Evolutionary conservation across 1,140 invertebrate genomes (phyloP).

Genomic region (Holotrichia oblita): DNA sequence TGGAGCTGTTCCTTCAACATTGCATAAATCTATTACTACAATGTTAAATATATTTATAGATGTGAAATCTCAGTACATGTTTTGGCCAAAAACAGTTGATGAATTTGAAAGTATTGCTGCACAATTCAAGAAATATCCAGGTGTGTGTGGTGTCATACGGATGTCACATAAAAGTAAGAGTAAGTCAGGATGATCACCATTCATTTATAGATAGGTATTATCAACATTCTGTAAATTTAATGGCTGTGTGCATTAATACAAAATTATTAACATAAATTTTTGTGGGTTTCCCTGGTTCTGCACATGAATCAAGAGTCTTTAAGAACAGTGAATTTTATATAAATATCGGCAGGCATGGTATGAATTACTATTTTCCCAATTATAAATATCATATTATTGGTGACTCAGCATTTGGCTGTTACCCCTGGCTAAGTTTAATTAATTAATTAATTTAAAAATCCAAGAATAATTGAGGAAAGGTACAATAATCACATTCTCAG

Average conservation of each 20-base stretch:
- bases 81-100: background rate
- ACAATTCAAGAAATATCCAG: conserved; percentile 21
- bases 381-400: conserved; percentile 6
- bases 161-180: conserved; percentile 33
- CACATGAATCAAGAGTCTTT: conserved; percentile 41
- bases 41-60: conserved; percentile 3
- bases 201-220: background rate
- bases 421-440: too few relatives aligned
- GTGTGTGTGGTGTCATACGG: conserved; percentile 23
- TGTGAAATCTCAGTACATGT: background rate
- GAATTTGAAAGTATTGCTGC: background rate
- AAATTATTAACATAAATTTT: conserved; percentile 40
- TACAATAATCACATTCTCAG: conserved; percentile 43
- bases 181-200: background rate
- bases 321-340: conserved; percentile 2
- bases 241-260: conserved; percentile 22
- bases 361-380: background rate
- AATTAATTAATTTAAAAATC: background rate
- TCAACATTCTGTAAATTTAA: conserved; percentile 39
- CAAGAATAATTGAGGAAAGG: conserved; percentile 18
- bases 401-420: background rate
- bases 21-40: background rate
- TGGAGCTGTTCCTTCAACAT: background rate
- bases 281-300: conserved; percentile 36
- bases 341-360: background rate